Evolutionary conservation across 53 echinoderm and acorn worm species (phyloP), one percentile per base, ranked within the genome.

Genomic region (Glandiceps talaboti): DNA sequence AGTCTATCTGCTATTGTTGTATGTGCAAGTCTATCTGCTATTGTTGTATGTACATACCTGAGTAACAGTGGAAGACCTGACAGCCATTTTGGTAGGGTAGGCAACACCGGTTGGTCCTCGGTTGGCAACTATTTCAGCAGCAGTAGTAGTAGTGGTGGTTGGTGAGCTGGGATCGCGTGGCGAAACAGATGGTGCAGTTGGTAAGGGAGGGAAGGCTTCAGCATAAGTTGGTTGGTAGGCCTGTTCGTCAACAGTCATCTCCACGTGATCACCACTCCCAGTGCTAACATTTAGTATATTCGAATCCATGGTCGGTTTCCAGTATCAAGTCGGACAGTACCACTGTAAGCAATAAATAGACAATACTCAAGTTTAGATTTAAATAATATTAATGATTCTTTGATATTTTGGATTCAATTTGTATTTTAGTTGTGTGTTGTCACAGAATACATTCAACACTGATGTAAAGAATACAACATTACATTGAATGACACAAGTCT

Each of bases 61-160:
- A 97, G 97, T 97, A 73, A 97, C 90, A 82, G 87, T 89, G 92
- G 97, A 97, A 97, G 97, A 97, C 93, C 90, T 89, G 82, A 97
- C 91, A 80, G 97, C 97, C 97, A 97, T 97, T 79, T 87, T 93
- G 91, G 97, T 91, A 80, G 64, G 64, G 64, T 45, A 45, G 6
- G 6, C 64, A 12, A 12, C 6, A 45, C 64, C 20, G 6, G 6
- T 45, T 6, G 64, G 20, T 12, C 64, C 64, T 45, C 64, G 6
- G 64, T 20, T 45, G 64, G 64, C 64, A 45, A 45, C 64, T 6
- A 45, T 45, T 20, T 45, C 64, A 20, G 64, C 64, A 20, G 64
- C 64, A 20, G 64, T 45, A 6, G 20, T 45, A 6, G 64, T 45
- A 20, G 64, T 12, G 64, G 64, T 45, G n/a, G n/a, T n/a, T n/a